Base-by-base conservation (phyloP, 1,140 invertebrate genomes). In the Varroa destructor region DNA sequence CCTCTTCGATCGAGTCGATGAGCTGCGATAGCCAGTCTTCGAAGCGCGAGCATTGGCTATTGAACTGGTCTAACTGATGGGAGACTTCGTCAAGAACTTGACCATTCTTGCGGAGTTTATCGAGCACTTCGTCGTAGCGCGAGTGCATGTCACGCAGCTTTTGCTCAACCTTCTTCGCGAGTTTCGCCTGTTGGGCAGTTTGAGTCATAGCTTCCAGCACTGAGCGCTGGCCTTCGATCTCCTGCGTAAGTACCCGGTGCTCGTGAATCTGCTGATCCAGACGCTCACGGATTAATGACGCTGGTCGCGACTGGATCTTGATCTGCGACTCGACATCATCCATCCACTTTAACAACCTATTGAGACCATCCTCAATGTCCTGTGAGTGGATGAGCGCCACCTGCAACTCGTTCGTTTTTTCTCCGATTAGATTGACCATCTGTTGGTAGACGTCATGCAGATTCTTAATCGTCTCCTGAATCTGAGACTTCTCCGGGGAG, bases 331-430 rank as follows among this genome's bases (percentile, higher is more conserved):
- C 91, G 6, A 88, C 87, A 74, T 87, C 86, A 73, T 87, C 87
- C 51, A 96, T 80, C 92, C 92, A 96, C 61, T 83, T 79, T 4
- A 89, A 85, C 6, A 96, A 84, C 71, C 87, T 85, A 76, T 95
- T 91, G 0, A 95, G 82, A 6, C 91, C 90, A 79, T 94, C 91
- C 78, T 94, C 89, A 10, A 96, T 87, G n/a, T 90, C 91, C 81
- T 96, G 92, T 71, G 90, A 91, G 79, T 94, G 90, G 5, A 93
- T 86, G 51, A 96, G 81, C 0, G 91, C 91, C 0, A 88, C 88
- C 75, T 96, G 91, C 58, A 97, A 80, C 56, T 87, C 85, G 74
- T 88, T 85, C 76, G 90, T 92, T n/a, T 88, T 86, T 4, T 88
- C 85, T 10, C 85, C 84, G 12, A 92, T 80, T 0, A 85, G 85